Base-by-base conservation (phyloP, 2,888 invertebrate species). In the Marronus borbonicus region DNA sequence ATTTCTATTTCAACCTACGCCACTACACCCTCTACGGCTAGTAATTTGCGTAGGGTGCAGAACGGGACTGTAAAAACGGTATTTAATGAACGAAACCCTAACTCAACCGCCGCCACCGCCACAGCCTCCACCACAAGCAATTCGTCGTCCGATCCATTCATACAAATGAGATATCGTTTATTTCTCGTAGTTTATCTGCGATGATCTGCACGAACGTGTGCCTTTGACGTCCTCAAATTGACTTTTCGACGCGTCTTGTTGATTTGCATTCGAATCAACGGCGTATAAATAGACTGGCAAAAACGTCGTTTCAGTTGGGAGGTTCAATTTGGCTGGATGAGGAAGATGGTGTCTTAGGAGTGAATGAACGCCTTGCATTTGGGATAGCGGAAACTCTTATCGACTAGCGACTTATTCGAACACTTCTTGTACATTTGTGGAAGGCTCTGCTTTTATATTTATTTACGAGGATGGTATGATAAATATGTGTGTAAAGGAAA, bases 61-160 rank as follows among this genome's bases (percentile, higher is more conserved):
- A 79, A 81, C 82, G 83, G 83, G 82, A 81, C 83, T 84, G 85
- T 85, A 85, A 85, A 86, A 85, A 84, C 85, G 86, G 85, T 86
- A 86, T 86, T 69, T 69, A 69, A 69, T 52, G 50, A 28, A 14
- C 50, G 36, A 28, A 24, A 24, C 68, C 52, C 52, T n/a, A 17
- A 8, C 68, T 50, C 68, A 44, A 24, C 44, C 17, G 68, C 7
- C 66, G 62, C 62, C 5, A 62, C 20, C 62, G 31, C 24, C 12
- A 24, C 62, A 62, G 62, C 20, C 64, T 14, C 28, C n/a, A 64
- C 14, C 52, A 2, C 44, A 44, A 44, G 44, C 44, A 8, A 44
- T 44, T 44, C 52, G n/a, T 52, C 52, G n/a, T 7, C 17, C 17
- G n/a, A n/a, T 52, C 14, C 52, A n/a, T 62, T 64, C 50, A 79